These are phyloP conservation scores for Listrodromus nycthemerus DNA, from an alignment of 2,888 invertebrate genomes.

Conservation along the genomic window DNA sequence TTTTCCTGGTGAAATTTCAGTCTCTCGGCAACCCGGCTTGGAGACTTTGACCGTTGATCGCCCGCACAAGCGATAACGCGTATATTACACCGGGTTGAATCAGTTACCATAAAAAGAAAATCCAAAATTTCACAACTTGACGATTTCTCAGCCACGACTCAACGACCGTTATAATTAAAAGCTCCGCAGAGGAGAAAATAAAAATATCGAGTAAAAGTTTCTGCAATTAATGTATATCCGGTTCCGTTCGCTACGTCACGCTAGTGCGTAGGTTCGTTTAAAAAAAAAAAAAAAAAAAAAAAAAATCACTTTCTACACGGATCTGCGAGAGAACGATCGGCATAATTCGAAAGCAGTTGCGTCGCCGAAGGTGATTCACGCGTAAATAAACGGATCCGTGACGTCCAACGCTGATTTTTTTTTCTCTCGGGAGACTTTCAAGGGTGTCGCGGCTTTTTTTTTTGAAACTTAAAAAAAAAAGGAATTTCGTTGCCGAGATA, in stretches of 20 bases:
- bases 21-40: neutral
- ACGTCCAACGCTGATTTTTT: constrained; percentile 10
- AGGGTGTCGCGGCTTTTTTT: constrained; percentile 26
- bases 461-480: neutral
- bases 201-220: neutral
- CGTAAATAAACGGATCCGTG: constrained; percentile 25
- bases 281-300: constrained; percentile 55
- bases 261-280: constrained; percentile 23
- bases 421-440: neutral
- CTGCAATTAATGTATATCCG: constrained; percentile 59
- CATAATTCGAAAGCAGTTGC: constrained; percentile 56
- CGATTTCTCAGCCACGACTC: no score
- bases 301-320: constrained; percentile 69
- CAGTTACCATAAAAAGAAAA: neutral
- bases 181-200: no score
- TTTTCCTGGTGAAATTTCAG: neutral
- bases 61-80: constrained; percentile 36
- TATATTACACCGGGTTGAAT: neutral
- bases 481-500: neutral
- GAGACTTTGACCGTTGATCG: constrained; percentile 42
- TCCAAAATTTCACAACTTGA: neutral
- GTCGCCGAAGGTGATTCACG: constrained; percentile 49
- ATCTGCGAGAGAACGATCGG: constrained; percentile 44
- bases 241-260: constrained; percentile 55
- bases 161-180: neutral